phyloP scores from a whole-genome alignment of 2,888 invertebrate species.

The Folsomia candida region DNA sequence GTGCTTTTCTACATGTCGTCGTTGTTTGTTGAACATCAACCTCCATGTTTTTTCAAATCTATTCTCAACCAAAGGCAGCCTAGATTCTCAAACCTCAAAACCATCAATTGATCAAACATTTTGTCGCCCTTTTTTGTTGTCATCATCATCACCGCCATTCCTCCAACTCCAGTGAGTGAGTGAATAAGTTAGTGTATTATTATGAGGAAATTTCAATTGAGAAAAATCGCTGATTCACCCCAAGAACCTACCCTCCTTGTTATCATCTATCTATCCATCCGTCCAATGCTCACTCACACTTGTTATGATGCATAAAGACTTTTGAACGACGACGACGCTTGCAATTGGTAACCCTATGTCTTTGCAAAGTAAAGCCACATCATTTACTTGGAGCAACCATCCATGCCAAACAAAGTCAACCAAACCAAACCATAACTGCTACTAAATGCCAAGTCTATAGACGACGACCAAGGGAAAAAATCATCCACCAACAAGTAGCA shows the following conservation, averaged over 20 bases:
- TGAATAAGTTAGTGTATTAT: slow-evolving; percentile 46
- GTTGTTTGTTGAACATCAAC: background rate
- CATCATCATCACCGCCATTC: too few relatives aligned
- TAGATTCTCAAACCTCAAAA: slow-evolving; percentile 30
- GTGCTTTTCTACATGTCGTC: background rate
- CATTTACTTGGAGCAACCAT: slow-evolving; percentile 19
- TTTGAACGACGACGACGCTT: background rate
- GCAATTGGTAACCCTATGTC: slow-evolving; percentile 41
- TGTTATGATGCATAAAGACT: slow-evolving; percentile 33
- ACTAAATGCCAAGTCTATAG: background rate
- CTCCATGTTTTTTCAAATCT: background rate
- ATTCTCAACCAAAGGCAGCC: background rate
- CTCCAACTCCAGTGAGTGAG: too few relatives aligned
- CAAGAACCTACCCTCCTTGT: slow-evolving; percentile 47
- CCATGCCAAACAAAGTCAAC: slow-evolving; percentile 22
- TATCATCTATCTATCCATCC: slow-evolving; percentile 18
- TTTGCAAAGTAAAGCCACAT: slow-evolving; percentile 22
- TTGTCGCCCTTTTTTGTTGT: slow-evolving; percentile 47
- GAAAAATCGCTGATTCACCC: slow-evolving; percentile 48
- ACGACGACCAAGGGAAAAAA: slow-evolving; percentile 8
- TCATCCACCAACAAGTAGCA: background rate
- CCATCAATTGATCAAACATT: slow-evolving; percentile 51
- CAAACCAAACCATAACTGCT: slow-evolving; percentile 14
- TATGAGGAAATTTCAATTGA: slow-evolving; percentile 47
- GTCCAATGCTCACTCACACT: slow-evolving; percentile 28